Evolutionary conservation across 1,140 invertebrate genomes (phyloP).

Genomic region (Drosophila serrata): DNA sequence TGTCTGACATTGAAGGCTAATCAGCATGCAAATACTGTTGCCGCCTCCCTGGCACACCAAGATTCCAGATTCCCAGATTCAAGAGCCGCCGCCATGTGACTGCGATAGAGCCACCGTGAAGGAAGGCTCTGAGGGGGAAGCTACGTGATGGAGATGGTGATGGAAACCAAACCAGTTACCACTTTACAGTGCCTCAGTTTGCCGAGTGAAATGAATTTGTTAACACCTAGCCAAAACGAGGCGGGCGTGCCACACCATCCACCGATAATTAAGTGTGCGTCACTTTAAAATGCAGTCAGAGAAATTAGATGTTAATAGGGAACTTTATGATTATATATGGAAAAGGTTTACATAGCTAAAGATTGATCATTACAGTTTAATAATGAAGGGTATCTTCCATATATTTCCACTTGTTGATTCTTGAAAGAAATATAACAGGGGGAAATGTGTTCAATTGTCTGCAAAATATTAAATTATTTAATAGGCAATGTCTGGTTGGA

Average conservation of each 20-base stretch:
- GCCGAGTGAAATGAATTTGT: slow-evolving; percentile 83
- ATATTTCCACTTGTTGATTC: no score
- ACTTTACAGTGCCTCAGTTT: slow-evolving; percentile 55
- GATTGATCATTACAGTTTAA: neutral
- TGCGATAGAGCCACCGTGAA: slow-evolving; percentile 65
- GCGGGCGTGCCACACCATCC: slow-evolving; percentile 57
- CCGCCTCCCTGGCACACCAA: slow-evolving; percentile 64
- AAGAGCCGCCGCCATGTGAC: slow-evolving; percentile 74
- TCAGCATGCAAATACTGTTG: slow-evolving; percentile 84
- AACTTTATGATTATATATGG: neutral
- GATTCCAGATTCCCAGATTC: slow-evolving; percentile 64
- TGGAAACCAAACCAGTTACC: slow-evolving; percentile 72
- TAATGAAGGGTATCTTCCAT: no score
- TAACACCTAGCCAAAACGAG: slow-evolving; percentile 70
- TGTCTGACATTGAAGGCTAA: slow-evolving; percentile 78
- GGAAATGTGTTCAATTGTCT: no score
- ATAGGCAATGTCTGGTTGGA: no score
- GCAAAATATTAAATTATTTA: no score
- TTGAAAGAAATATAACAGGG: no score
- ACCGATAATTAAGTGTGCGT: slow-evolving; percentile 75
- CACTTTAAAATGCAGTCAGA: slow-evolving; percentile 40
- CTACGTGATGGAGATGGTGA: slow-evolving; percentile 33
- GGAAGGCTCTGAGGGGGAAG: slow-evolving; percentile 6
- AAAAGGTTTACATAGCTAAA: neutral
- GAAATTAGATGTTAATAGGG: neutral